These are phyloP conservation scores for Drosophila fulvimacula DNA, from an alignment of 2,888 invertebrate species.

Conservation along the genomic window DNA sequence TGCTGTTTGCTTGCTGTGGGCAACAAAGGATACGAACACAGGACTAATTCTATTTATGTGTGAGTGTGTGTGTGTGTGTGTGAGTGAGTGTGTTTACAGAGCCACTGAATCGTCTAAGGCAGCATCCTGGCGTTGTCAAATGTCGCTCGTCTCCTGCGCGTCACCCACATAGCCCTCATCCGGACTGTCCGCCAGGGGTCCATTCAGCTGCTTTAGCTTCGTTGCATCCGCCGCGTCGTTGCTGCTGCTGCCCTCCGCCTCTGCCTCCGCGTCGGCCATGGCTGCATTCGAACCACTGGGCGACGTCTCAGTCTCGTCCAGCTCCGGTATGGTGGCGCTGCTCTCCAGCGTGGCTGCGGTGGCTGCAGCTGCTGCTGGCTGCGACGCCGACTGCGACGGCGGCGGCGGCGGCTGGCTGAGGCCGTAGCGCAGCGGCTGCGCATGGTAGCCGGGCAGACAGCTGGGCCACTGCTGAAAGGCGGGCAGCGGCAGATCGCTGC, in stretches of 20 bases:
- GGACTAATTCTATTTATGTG: constrained; percentile 30
- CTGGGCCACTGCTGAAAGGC: constrained; percentile 86
- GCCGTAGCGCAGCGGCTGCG: constrained; percentile 82
- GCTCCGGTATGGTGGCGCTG: constrained; percentile 84
- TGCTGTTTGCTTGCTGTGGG: constrained; percentile 20
- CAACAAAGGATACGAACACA: constrained; percentile 29
- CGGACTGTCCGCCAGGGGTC: constrained; percentile 90
- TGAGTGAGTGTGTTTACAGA: constrained; percentile 68
- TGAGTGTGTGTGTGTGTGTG: constrained; percentile 10
- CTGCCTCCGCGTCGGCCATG: constrained; percentile 23
- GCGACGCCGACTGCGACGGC: constrained; percentile 32
- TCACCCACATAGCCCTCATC: constrained; percentile 96
- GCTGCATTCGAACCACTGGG: constrained; percentile 60
- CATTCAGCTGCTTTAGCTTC: constrained; percentile 85
- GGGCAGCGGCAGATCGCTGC: constrained; percentile 66
- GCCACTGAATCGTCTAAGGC: constrained; percentile 84
- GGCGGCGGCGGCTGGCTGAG: constrained; percentile 45
- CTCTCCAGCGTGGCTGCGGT: constrained; percentile 86
- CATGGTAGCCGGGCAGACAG: constrained; percentile 86
- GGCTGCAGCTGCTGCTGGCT: constrained; percentile 78
- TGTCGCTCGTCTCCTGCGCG: constrained; percentile 88
- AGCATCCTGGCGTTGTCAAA: constrained; percentile 86
- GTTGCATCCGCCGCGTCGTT: constrained; percentile 47
- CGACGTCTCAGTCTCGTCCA: constrained; percentile 83
- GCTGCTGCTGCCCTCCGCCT: constrained; percentile 28